Evolutionary conservation across 1,140 invertebrate species (phyloP).

Genomic region (Drosophila triauraria): DNA sequence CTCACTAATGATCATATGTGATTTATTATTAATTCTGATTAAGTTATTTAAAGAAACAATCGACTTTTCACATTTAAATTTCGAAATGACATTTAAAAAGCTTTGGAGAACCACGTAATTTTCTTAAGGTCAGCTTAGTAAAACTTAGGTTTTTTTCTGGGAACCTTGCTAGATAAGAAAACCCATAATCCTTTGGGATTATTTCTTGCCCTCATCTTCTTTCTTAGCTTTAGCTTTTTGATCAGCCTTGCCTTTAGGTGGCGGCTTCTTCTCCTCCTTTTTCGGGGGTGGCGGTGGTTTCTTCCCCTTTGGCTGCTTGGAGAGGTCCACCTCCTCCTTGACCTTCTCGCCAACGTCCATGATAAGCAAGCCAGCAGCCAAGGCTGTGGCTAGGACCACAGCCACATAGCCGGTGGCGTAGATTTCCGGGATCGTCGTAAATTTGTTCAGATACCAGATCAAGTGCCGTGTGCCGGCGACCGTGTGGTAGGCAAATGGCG

Average conservation of each 20-base stretch:
- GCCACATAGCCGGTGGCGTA: slow-evolving; percentile 89
- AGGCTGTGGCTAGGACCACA: slow-evolving; percentile 71
- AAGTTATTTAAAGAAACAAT: too few species aligned
- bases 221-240: neutral
- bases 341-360: slow-evolving; percentile 5
- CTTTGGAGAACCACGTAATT: neutral
- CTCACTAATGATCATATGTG: too few species aligned
- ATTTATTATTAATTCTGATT: too few species aligned
- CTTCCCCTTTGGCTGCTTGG: neutral
- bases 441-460: slow-evolving; percentile 89
- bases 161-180: too few species aligned
- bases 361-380: slow-evolving; percentile 31
- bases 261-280: neutral
- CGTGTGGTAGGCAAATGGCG: slow-evolving; percentile 89
- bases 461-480: slow-evolving; percentile 90
- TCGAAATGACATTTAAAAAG: neutral
- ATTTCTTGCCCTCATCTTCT: neutral
- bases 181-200: neutral
- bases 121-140: too few species aligned
- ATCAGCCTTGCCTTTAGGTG: neutral
- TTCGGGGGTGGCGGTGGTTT: neutral
- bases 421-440: slow-evolving; percentile 88
- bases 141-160: too few species aligned
- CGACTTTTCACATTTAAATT: slow-evolving; percentile 11
- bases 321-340: slow-evolving; percentile 33